phyloP scores from a whole-genome alignment of 2,888 invertebrate species.

The Reticulitermes lucifugus region DNA sequence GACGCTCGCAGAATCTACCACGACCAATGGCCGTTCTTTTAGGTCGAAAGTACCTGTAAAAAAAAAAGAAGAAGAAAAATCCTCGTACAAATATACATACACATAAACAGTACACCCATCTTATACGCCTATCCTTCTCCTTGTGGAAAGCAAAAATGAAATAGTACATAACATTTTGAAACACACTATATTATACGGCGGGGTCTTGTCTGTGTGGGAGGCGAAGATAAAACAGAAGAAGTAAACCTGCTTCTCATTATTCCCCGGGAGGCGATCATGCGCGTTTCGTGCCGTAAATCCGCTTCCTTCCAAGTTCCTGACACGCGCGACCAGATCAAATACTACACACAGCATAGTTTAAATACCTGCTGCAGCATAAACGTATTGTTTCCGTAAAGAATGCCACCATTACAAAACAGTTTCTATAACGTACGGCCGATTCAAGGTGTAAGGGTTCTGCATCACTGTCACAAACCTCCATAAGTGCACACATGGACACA shows the following conservation, averaged over 20 bases:
- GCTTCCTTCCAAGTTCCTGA: constrained; percentile 9
- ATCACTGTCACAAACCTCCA: not conserved
- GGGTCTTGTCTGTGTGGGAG: not conserved
- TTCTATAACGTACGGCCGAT: not conserved
- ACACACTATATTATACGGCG: not conserved
- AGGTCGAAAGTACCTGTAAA: constrained; percentile 76
- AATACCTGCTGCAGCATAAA: constrained; percentile 13
- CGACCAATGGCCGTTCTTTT: constrained; percentile 74
- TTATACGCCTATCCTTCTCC: too few species aligned
- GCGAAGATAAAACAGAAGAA: constrained; percentile 21
- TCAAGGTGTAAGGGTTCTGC: not conserved
- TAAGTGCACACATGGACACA: not conserved
- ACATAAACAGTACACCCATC: too few species aligned
- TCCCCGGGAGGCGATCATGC: constrained; percentile 29
- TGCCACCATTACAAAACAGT: not conserved
- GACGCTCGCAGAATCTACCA: constrained; percentile 73
- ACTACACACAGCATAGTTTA: not conserved
- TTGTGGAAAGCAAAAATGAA: too few species aligned
- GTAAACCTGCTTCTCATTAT: not conserved
- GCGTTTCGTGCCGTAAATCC: constrained; percentile 20
- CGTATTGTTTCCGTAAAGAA: not conserved
- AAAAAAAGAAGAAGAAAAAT: not conserved
- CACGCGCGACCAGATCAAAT: not conserved
- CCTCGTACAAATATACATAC: too few species aligned
- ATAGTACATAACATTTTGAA: not conserved